These are phyloP conservation scores for Netelia fuscicornis DNA, from an alignment of 2,888 invertebrate genomes.

Conservation along the genomic window DNA sequence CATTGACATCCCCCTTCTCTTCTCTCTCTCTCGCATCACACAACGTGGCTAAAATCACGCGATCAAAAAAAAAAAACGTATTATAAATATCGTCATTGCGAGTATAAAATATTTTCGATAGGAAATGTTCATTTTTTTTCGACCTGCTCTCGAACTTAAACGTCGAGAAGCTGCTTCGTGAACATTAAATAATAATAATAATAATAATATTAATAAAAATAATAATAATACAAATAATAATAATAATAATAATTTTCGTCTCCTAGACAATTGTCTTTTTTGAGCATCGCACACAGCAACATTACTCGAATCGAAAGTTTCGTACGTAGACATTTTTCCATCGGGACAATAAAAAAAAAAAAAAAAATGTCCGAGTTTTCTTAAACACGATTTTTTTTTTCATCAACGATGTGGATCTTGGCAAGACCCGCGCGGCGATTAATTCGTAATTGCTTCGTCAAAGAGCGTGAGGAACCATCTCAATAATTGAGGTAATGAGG, in stretches of 20 bases:
- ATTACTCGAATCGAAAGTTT: no score
- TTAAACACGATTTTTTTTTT: neutral
- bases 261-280: neutral
- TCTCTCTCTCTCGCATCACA: constrained; percentile 9
- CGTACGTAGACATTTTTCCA: no score
- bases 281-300: neutral
- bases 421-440: constrained; percentile 45
- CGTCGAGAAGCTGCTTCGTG: neutral
- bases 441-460: constrained; percentile 49
- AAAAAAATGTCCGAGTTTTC: constrained; percentile 26
- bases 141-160: constrained; percentile 20
- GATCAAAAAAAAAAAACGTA: constrained; percentile 2
- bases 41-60: neutral
- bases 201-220: no score
- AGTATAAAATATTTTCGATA: constrained; percentile 29
- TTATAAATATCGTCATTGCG: constrained; percentile 29
- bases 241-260: constrained; percentile 11
- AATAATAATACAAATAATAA: neutral
- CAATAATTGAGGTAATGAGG: constrained; percentile 82
- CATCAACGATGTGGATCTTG: constrained; percentile 43
- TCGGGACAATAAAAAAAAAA: neutral
- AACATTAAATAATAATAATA: constrained; percentile 22
- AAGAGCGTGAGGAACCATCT: constrained; percentile 80
- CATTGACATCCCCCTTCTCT: constrained; percentile 27
- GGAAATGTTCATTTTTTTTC: constrained; percentile 22